Percentiles rank a stretch among this genome's conserved stretches.
Conservation (phyloP, 2,113 vertebrate species). For the Azemiops feae region DNA sequence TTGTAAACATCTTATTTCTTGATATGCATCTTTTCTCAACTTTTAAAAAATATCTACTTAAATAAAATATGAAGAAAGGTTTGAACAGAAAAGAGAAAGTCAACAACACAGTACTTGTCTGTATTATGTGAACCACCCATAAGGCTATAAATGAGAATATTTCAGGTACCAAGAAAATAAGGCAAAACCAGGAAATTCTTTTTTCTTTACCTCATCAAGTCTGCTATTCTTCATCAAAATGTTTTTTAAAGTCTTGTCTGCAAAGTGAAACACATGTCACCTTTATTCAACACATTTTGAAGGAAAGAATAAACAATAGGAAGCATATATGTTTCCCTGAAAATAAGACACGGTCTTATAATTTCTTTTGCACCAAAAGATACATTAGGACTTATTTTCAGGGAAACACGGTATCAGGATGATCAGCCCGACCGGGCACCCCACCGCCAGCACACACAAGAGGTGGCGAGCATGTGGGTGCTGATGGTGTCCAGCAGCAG, state of each 20-base stretch:
- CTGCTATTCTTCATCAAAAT: not conserved
- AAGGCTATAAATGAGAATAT: not conserved
- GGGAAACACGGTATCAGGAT: too few relatives aligned
- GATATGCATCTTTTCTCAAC: not conserved
- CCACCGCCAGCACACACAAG: too few relatives aligned
- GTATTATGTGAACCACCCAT: not conserved
- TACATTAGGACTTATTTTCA: too few relatives aligned
- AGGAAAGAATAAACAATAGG: not conserved
- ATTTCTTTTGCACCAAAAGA: too few relatives aligned
- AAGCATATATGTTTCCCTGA: constrained; percentile 2
- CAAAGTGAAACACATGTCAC: not conserved
- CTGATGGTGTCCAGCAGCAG: too few relatives aligned
- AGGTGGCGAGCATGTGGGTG: too few relatives aligned
- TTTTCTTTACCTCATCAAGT: not conserved
- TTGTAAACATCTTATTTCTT: not conserved
- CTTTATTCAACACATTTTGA: not conserved
- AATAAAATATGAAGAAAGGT: not conserved
- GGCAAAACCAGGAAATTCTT: not conserved
- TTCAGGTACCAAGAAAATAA: not conserved
- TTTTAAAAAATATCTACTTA: not conserved
- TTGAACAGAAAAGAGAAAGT: not conserved
- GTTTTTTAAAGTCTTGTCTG: not conserved
- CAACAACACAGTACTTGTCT: not conserved
- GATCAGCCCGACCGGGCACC: too few relatives aligned
- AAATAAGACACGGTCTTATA: too few relatives aligned